Evolutionary conservation across 2,113 vertebrate species (phyloP).

Genomic region (Corynorhinus townsendii): DNA sequence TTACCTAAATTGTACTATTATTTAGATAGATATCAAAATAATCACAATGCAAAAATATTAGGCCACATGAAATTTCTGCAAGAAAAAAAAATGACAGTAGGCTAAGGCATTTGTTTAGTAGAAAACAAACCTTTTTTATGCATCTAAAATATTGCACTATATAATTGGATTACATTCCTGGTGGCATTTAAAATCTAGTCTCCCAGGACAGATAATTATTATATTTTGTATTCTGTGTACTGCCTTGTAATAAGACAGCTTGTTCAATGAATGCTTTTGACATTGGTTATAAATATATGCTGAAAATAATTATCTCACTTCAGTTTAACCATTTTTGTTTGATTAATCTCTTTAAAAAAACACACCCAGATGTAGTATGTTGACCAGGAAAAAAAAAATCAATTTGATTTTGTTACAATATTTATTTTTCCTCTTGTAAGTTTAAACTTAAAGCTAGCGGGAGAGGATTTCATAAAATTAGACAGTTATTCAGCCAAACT

Average conservation of each 20-base stretch:
- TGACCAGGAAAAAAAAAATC: background rate
- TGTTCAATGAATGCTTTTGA: constrained; percentile 21
- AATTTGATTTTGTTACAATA: background rate
- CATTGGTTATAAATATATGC: background rate
- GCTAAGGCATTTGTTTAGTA: background rate
- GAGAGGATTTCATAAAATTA: background rate
- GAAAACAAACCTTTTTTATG: background rate
- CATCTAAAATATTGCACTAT: constrained; percentile 12
- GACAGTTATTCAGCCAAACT: background rate
- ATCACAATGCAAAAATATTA: background rate
- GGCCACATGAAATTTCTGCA: background rate
- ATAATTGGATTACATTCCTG: constrained; percentile 42
- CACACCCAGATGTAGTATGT: background rate
- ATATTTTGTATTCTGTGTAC: background rate
- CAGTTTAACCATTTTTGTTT: constrained; percentile 28
- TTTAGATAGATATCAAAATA: constrained; percentile 7
- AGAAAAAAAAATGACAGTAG: background rate
- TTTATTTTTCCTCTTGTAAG: background rate
- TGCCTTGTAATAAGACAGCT: background rate
- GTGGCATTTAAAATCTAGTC: constrained; percentile 44
- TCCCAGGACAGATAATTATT: constrained; percentile 17
- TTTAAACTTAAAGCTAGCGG: background rate
- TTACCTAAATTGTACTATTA: background rate
- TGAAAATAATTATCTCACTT: constrained; percentile 37
- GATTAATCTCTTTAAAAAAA: background rate